A percentile compares a stretch with the other conserved stretches of the same genome.
Evolutionary conservation across 2,888 invertebrate species (phyloP).

Genomic region (Xestia xanthographa): DNA sequence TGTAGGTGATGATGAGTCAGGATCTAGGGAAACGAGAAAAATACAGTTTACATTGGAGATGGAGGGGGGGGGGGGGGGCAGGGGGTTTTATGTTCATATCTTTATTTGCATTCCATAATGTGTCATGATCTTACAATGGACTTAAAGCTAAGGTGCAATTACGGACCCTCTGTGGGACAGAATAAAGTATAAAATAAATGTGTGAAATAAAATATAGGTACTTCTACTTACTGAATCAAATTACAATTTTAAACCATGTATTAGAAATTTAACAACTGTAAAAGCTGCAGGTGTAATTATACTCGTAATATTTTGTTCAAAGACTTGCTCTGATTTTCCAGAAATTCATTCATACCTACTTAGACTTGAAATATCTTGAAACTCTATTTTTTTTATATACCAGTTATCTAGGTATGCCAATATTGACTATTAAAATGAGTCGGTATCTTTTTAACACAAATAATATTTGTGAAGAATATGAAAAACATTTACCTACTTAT

Average conservation of each 20-base stretch:
- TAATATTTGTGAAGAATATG: no score
- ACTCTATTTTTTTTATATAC: background rate
- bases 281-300: background rate
- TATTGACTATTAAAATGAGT: background rate
- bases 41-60: constrained; percentile 2
- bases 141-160: no score
- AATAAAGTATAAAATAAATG: no score
- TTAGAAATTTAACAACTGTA: background rate
- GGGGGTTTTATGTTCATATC: no score
- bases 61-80: background rate
- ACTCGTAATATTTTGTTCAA: background rate
- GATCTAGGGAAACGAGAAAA: background rate
- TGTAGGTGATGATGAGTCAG: constrained; percentile 55
- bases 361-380: background rate
- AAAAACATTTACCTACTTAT: no score
- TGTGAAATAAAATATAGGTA: no score
- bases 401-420: no score
- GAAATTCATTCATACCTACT: background rate
- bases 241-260: background rate
- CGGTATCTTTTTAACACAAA: background rate
- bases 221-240: no score
- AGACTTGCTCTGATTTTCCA: background rate
- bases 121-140: no score
- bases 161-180: no score
- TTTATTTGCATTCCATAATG: no score